A percentile compares a stretch with the other conserved stretches of the same genome.
Evolutionary conservation across 2,113 vertebrate species (phyloP).

Genomic region (Solenodon paradoxus): DNA sequence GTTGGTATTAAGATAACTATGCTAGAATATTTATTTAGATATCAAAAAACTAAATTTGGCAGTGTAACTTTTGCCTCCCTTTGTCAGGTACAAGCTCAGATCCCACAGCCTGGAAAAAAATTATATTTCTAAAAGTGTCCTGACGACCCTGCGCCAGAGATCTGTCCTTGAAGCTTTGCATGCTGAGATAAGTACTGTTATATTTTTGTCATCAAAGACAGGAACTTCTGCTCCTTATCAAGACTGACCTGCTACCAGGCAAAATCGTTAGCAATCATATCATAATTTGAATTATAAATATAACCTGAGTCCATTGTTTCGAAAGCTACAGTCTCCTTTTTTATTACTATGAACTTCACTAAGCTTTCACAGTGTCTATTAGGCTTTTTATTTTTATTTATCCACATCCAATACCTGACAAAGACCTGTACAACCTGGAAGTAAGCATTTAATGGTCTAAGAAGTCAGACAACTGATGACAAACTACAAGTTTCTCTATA

Average conservation of each 20-base stretch:
- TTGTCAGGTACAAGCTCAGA: fast-evolving
- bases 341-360: neutral
- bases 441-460: neutral
- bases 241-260: neutral
- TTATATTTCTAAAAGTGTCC: neutral
- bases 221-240: neutral
- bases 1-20: fast-evolving
- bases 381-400: neutral
- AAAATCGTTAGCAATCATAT: neutral
- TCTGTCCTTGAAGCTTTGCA: too few species aligned
- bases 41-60: neutral
- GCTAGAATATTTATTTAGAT: too few species aligned
- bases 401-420: neutral
- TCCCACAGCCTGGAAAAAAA: neutral
- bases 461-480: neutral
- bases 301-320: neutral
- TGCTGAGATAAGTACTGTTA: neutral
- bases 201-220: neutral
- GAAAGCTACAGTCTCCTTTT: neutral
- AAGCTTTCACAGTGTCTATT: neutral
- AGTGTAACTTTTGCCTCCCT: neutral
- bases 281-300: neutral
- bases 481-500: too few species aligned
- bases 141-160: neutral
- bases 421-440: neutral